Conservation (phyloP, 1,140 invertebrate genomes). For the Drosophila equinoxialis region DNA sequence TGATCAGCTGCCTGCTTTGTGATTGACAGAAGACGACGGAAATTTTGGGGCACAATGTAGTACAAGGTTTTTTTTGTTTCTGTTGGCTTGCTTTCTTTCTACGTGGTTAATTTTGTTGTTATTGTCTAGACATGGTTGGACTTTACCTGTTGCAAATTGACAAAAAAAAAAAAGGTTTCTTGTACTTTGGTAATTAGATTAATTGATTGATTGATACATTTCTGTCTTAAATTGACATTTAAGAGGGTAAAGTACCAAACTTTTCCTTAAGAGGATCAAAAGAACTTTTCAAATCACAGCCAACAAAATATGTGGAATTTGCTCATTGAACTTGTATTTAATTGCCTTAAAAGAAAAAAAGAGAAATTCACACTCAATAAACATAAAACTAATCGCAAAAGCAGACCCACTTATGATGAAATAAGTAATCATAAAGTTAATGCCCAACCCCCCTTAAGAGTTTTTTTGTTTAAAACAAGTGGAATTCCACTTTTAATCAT, state of each 20-base stretch:
- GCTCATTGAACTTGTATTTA: not conserved
- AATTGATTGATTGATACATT: not conserved
- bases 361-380: not conserved
- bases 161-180: not conserved
- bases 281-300: not conserved
- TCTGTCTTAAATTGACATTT: too few species aligned
- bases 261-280: not conserved
- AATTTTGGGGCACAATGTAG: slow-evolving; percentile 17
- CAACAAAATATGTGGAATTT: not conserved
- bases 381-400: slow-evolving; percentile 6
- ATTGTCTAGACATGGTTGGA: not conserved
- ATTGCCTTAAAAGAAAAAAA: not conserved
- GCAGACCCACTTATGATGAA: not conserved
- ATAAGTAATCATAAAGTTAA: slow-evolving; percentile 1
- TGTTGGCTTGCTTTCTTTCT: slow-evolving; percentile 8
- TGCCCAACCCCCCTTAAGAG: not conserved
- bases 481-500: not conserved
- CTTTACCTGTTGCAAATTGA: not conserved
- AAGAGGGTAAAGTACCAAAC: too few species aligned
- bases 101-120: not conserved
- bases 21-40: slow-evolving; percentile 36
- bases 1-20: slow-evolving; percentile 45
- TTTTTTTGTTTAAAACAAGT: not conserved
- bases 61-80: slow-evolving; percentile 18
- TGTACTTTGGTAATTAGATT: slow-evolving; percentile 3